Evolutionary conservation across 2,797 vertebrate genomes (phyloP).

Genomic region (Bradypodion pumilum): DNA sequence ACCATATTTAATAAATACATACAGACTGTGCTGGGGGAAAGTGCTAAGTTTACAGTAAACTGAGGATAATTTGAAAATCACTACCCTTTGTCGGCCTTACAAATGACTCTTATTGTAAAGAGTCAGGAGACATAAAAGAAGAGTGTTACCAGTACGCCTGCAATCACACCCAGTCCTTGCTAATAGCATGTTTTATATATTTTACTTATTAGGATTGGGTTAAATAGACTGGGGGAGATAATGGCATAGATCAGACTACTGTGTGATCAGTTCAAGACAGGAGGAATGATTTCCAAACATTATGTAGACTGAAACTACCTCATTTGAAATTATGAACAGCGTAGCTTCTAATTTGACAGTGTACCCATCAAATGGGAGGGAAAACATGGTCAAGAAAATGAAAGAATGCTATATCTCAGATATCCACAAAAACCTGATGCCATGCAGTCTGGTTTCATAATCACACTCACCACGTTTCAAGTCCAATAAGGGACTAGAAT

Average conservation of each 20-base stretch:
- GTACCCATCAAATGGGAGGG: not conserved
- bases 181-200: not conserved
- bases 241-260: not conserved
- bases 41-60: slow-evolving; percentile 51
- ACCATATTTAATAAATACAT: slow-evolving; percentile 54
- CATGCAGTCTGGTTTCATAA: not conserved
- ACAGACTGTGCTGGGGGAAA: slow-evolving; percentile 63
- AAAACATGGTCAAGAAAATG: not conserved
- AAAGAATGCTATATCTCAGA: not conserved
- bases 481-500: not conserved
- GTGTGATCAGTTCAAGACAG: not conserved
- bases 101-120: not conserved
- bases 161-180: not conserved
- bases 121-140: slow-evolving; percentile 5
- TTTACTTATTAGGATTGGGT: not conserved
- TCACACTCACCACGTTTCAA: not conserved
- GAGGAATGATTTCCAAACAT: not conserved
- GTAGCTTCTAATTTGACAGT: not conserved
- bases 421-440: not conserved
- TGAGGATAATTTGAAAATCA: slow-evolving; percentile 37
- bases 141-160: not conserved
- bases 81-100: slow-evolving; percentile 19
- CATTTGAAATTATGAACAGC: not conserved
- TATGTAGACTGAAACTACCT: not conserved
- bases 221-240: not conserved